Conservation (phyloP, 1,140 invertebrate species). For the Bombus terrestris region DNA sequence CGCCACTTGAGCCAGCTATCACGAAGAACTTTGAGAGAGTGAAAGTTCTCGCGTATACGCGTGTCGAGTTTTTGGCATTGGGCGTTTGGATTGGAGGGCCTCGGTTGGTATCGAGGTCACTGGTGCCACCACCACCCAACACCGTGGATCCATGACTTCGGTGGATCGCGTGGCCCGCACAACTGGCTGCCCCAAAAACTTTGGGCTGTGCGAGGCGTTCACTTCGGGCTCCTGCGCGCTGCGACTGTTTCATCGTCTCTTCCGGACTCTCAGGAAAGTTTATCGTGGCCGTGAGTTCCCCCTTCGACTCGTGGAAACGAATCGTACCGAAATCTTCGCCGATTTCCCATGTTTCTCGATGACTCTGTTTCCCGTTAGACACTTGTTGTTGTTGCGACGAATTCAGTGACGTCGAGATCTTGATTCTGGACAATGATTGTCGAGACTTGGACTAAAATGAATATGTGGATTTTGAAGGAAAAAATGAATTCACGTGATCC, state of each 20-base stretch:
- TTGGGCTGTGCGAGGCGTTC: constrained; percentile 66
- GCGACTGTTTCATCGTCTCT: neutral
- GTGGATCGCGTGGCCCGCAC: constrained; percentile 73
- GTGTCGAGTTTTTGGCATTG: constrained; percentile 80
- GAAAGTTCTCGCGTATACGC: constrained; percentile 76
- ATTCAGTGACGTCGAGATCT: neutral
- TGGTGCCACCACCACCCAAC: constrained; percentile 78
- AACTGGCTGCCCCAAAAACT: constrained; percentile 74
- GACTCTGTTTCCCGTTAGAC: neutral
- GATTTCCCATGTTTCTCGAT: too few relatives aligned
- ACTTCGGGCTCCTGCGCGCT: constrained; percentile 65
- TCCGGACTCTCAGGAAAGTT: neutral
- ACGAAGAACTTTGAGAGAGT: constrained; percentile 71
- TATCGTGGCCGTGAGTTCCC: too few relatives aligned
- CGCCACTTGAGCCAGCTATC: neutral
- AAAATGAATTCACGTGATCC: neutral
- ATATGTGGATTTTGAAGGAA: neutral
- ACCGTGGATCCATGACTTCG: constrained; percentile 63
- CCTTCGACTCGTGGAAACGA: neutral
- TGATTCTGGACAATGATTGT: neutral
- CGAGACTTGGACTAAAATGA: neutral
- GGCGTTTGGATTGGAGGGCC: constrained; percentile 77
- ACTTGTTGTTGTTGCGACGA: neutral
- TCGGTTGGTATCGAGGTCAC: constrained; percentile 80
- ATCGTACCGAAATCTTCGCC: neutral